Evolutionary conservation across 2,113 vertebrate species (phyloP).

Genomic region (Bubo blakistoni): DNA sequence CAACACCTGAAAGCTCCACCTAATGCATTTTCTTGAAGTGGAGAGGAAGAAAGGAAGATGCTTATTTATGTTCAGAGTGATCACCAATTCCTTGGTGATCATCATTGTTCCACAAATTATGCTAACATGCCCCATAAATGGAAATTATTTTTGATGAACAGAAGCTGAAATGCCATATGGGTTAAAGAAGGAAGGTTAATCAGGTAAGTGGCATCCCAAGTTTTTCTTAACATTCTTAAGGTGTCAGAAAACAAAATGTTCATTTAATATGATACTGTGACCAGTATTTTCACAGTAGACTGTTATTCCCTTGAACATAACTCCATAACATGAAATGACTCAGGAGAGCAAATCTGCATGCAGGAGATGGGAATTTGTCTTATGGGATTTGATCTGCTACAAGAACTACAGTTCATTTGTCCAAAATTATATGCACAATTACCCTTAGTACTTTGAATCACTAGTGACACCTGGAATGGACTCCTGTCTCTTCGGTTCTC

Average conservation of each 20-base stretch:
- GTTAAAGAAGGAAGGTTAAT: neutral
- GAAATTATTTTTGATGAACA: neutral
- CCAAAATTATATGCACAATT: neutral
- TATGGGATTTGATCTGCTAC: neutral
- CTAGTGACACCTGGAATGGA: neutral
- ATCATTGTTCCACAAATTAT: neutral
- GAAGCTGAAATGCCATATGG: neutral
- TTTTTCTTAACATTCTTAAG: neutral
- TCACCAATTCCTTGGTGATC: neutral
- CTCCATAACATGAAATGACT: neutral
- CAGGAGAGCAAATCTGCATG: neutral
- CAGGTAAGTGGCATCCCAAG: neutral
- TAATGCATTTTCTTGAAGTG: neutral
- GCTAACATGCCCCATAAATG: neutral
- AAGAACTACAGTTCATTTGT: neutral
- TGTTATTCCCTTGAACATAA: neutral
- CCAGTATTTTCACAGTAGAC: neutral
- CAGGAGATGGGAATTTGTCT: neutral
- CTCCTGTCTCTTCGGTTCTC: neutral
- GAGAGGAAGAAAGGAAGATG: neutral
- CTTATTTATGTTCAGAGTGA: neutral
- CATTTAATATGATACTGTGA: neutral
- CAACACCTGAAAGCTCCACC: neutral
- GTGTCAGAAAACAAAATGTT: neutral
- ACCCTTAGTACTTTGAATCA: neutral